These are phyloP conservation scores for Caenorhabditis sp. DNA, from an alignment of 2,888 invertebrate genomes.

Conservation along the genomic window DNA sequence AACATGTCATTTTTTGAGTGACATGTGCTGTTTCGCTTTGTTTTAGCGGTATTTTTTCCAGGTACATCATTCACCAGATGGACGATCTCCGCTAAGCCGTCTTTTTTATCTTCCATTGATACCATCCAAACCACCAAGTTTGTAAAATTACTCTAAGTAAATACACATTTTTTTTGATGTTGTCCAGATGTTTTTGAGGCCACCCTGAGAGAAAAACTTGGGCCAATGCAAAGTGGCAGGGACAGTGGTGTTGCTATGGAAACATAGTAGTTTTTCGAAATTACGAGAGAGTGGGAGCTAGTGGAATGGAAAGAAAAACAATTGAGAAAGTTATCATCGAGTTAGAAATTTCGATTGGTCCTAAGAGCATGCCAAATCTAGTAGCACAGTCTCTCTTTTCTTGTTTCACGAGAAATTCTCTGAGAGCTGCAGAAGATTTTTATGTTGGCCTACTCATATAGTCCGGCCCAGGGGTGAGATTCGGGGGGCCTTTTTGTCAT, in stretches of 20 bases:
- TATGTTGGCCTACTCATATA: too few relatives aligned
- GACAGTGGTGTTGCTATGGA: neutral
- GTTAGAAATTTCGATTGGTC: too few relatives aligned
- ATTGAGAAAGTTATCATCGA: too few relatives aligned
- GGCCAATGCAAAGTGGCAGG: neutral
- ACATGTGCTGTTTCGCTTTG: neutral
- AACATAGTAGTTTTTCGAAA: neutral
- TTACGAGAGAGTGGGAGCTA: slow-evolving; percentile 7
- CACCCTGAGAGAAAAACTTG: neutral
- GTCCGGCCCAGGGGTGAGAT: too few relatives aligned
- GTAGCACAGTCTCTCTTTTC: too few relatives aligned
- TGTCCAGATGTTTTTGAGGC: too few relatives aligned
- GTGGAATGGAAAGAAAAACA: too few relatives aligned
- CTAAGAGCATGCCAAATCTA: too few relatives aligned
- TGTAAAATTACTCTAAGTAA: neutral
- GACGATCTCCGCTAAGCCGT: slow-evolving; percentile 25
- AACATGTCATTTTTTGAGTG: neutral
- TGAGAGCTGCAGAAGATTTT: too few relatives aligned
- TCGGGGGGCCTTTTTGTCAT: too few relatives aligned
- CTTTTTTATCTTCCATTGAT: slow-evolving; percentile 33
- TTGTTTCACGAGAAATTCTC: too few relatives aligned
- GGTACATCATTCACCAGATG: slow-evolving; percentile 39
- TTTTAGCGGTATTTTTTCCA: slow-evolving; percentile 13
- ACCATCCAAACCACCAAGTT: slow-evolving; percentile 6
- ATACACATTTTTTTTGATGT: too few relatives aligned